Conservation (phyloP, 2,113 vertebrate genomes). For the Pterocles orientalis region DNA sequence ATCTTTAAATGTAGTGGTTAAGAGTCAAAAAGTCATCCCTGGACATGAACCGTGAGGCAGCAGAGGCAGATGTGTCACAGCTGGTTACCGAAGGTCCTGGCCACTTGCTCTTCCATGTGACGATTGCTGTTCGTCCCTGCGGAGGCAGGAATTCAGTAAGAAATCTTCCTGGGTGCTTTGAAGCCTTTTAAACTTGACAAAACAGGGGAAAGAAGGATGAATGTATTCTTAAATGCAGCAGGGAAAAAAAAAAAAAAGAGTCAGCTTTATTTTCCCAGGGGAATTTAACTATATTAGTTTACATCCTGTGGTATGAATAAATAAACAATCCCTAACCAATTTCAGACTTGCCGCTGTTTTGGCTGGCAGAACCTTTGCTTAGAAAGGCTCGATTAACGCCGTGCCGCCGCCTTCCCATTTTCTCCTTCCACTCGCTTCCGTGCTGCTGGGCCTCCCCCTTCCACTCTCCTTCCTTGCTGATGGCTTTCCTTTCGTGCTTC, state of each 20-base stretch:
- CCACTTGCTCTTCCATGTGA: not conserved
- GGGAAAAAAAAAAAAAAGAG: not conserved
- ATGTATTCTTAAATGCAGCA: not conserved
- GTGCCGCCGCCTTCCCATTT: not conserved
- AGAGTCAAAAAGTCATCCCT: not conserved
- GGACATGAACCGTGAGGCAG: not conserved
- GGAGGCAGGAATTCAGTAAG: not conserved
- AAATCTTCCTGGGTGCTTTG: not conserved
- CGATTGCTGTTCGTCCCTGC: not conserved
- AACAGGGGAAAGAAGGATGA: not conserved
- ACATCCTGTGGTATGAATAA: conserved; percentile 63
- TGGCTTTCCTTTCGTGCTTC: not conserved
- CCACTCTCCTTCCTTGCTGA: not conserved
- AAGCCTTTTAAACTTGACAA: not conserved
- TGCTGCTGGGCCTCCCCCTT: not conserved
- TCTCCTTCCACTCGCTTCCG: not conserved
- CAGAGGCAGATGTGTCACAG: not conserved
- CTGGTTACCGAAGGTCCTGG: not conserved
- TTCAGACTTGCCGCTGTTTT: conserved; percentile 54
- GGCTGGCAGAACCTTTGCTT: conserved; percentile 48
- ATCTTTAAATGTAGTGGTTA: not conserved
- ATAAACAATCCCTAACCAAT: conserved; percentile 58
- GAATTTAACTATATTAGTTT: conserved; percentile 60
- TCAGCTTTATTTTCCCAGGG: not conserved
- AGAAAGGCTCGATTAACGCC: not conserved